A percentile compares a stretch with the other conserved stretches of the same genome.
phyloP scores from a whole-genome alignment of 1,140 invertebrate genomes.

The Papilio dardanus region DNA sequence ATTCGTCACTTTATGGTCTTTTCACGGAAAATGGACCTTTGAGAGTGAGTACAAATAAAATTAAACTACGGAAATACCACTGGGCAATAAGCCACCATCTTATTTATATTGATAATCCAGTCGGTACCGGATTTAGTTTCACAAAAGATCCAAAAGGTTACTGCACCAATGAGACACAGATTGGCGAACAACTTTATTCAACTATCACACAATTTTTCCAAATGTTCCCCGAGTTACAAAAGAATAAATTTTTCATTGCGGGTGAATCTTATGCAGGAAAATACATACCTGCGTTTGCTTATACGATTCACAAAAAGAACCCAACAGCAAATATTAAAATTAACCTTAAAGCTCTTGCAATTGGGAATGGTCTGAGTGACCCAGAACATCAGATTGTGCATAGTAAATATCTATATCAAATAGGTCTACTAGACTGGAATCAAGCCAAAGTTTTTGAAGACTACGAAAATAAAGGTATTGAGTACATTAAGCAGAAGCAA shows the following conservation, averaged over 20 bases:
- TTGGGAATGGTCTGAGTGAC: slow-evolving; percentile 93
- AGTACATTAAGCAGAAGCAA: slow-evolving; percentile 84
- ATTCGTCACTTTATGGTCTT: slow-evolving; percentile 39
- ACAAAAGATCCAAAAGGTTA: slow-evolving; percentile 86
- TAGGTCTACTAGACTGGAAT: slow-evolving; percentile 89
- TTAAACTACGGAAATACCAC: slow-evolving; percentile 85
- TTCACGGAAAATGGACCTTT: slow-evolving; percentile 40
- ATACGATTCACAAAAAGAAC: slow-evolving; percentile 88
- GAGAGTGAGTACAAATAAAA: slow-evolving; percentile 72
- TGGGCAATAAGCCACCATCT: slow-evolving; percentile 90
- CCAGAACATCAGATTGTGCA: slow-evolving; percentile 91
- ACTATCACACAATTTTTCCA: slow-evolving; percentile 88
- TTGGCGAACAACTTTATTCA: slow-evolving; percentile 86
- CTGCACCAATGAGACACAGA: slow-evolving; percentile 85
- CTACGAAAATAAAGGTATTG: slow-evolving; percentile 83
- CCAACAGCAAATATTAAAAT: slow-evolving; percentile 82
- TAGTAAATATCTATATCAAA: slow-evolving; percentile 91
- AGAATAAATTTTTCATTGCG: slow-evolving; percentile 89
- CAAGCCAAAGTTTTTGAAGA: slow-evolving; percentile 84
- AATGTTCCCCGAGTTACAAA: slow-evolving; percentile 86
- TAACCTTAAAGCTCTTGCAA: slow-evolving; percentile 89
- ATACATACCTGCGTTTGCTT: slow-evolving; percentile 90
- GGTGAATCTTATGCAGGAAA: slow-evolving; percentile 95
- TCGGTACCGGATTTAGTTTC: slow-evolving; percentile 91
- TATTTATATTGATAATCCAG: slow-evolving; percentile 94